Percentiles rank a stretch among this genome's conserved stretches.
phyloP scores from a whole-genome alignment of 1,140 invertebrate genomes.

The Zaprionus taronus region DNA sequence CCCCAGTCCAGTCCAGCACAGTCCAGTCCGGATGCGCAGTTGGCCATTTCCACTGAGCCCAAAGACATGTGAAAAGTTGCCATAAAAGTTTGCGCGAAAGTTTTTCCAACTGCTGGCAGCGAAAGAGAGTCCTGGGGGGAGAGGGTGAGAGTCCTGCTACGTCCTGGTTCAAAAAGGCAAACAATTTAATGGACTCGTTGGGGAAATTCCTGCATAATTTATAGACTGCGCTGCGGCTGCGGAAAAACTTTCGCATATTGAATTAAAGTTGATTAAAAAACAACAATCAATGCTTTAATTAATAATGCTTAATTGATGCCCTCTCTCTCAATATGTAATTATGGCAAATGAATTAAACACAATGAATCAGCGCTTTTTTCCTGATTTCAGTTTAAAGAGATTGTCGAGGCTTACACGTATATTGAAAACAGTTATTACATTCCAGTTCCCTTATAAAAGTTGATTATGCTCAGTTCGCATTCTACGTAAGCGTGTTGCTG shows the following conservation, averaged over 20 bases:
- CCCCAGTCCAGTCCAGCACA: background rate
- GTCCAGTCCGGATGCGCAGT: background rate
- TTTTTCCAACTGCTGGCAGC: conserved; percentile 32
- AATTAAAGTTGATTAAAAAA: conserved; percentile 33
- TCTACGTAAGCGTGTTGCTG: too few species aligned
- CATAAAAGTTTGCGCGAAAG: conserved; percentile 54
- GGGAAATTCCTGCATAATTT: conserved; percentile 62
- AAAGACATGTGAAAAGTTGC: conserved; percentile 55
- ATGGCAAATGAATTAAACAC: conserved; percentile 1
- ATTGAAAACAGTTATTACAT: background rate
- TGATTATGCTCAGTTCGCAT: too few species aligned
- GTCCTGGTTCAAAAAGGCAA: conserved; percentile 25
- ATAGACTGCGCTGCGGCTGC: conserved; percentile 44
- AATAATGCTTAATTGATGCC: conserved; percentile 27
- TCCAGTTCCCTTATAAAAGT: background rate
- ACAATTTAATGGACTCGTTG: conserved; percentile 69
- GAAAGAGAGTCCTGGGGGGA: background rate
- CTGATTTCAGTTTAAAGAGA: background rate
- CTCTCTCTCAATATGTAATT: conserved; percentile 3
- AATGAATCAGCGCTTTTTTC: background rate
- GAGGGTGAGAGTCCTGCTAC: background rate
- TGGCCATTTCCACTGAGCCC: conserved; percentile 31
- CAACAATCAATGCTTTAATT: conserved; percentile 43
- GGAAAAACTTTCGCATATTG: conserved; percentile 24
- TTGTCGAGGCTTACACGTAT: background rate